Evolutionary conservation across 2,797 vertebrate species (phyloP), one percentile per base, ranked within the genome.

Genomic region (Manis javanica): DNA sequence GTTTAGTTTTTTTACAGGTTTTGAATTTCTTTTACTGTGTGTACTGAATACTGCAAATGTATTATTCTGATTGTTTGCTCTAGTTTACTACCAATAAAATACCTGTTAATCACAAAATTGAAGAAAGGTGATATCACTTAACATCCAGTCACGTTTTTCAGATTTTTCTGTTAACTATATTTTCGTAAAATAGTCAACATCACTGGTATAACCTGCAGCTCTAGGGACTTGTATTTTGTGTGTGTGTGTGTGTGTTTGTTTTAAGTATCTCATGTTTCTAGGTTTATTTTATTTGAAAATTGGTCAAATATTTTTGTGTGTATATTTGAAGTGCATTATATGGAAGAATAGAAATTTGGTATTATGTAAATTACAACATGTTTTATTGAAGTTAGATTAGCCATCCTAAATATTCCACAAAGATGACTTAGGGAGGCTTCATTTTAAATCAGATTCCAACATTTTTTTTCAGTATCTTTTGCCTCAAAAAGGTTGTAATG

Each of bases 21-120:
- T 98, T 98, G 97, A 98, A 98, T 99, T 98, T 98, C 98, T 96
- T 98, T 98, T 98, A 97, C 97, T 99, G 98, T 98, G 98, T 99
- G 98, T 99, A 98, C 98, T 98, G 98, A 98, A 98, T 98, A 97
- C 98, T 98, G 96, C 98, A 96, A 98, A 98, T 99, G 98, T 98
- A 98, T 98, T 98, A 98, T 98, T 98, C 98, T 98, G 98, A 98
- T 98, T 99, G 98, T 99, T 98, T 98, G 98, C 98, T 98, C 98
- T 98, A 98, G 98, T 98, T 98, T 99, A 98, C 98, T 98, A 98
- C 98, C 98, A 98, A 99, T 99, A 98, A 99, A 97, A 99, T 96
- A 97, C 98, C 98, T 97, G 98, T 98, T 99, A 98, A 98, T 98
- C 98, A 98, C 96, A 98, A 98, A 98, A 98, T 95, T 66, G 93